Evolutionary conservation across 1,140 invertebrate genomes (phyloP), one percentile per base, ranked within the genome.

Genomic region (Caenorhabditis latens): DNA sequence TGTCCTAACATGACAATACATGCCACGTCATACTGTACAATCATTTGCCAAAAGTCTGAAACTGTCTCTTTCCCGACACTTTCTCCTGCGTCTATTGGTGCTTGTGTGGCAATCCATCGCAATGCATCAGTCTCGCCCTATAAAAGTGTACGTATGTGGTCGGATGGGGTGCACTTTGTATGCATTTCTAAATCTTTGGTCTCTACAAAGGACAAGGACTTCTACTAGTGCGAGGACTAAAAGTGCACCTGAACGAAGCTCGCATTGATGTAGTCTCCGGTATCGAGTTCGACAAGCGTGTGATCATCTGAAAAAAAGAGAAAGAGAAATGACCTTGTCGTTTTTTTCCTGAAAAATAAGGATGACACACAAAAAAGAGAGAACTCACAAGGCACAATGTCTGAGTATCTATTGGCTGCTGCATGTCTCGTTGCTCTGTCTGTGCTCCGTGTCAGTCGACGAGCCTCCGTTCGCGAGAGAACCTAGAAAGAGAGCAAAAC

Each of bases 201-300:
- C 16, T 42, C 8, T 9, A 6, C 6, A 75, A 42, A 50, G 42
- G 53, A 58, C 21, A 9, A 42, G 55, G 24, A 83, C 79, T 83
- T 32, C 61, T 11, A 8, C 21, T 13, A 40, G 32, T 8, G 24
- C 2, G 21, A 63, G 11, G 21, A 32, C 24, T 84, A 46, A 84
- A 58, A 53, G 67, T 67, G 46, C 67, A 85, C 84, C 48, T 85
- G 63, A 57, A 85, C 67, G 63, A 85, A 85, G 43, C 84, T 85
- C 21, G 84, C 84, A 58, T 85, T 85, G 46, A 85, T 85, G 84
- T 85, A 85, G 32, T 85, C 84, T 19, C 84, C 84, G 6, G 46
- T 53, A 32, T 58, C 46, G 63, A 85, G 65, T 32, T 58, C 42
- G 16, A 85, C 84, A 7, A 65, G 63, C 24, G 63, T 85, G 46